phyloP scores from a whole-genome alignment of 2,888 invertebrate genomes.

The Scelioninae gen. 2 region DNA sequence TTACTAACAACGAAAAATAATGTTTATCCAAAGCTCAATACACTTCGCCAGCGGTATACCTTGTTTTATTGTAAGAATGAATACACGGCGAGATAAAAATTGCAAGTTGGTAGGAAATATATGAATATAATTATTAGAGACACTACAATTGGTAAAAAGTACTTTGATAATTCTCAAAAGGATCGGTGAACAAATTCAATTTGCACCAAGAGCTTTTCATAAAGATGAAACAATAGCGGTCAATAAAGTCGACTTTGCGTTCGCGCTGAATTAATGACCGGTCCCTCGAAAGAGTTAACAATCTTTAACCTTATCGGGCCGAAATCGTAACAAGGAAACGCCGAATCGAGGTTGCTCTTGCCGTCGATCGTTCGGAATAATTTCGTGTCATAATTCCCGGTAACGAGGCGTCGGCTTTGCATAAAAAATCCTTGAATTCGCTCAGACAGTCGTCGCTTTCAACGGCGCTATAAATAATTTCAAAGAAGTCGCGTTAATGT shows the following conservation, averaged over 20 bases:
- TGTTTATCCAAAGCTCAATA: too few relatives aligned
- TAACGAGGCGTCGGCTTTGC: slow-evolving; percentile 37
- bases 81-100: too few relatives aligned
- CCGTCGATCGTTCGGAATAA: slow-evolving; percentile 28
- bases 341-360: slow-evolving; percentile 44
- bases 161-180: too few relatives aligned
- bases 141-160: too few relatives aligned
- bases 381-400: slow-evolving; percentile 45
- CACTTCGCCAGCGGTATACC: too few relatives aligned
- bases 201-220: too few relatives aligned
- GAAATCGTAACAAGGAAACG: slow-evolving; percentile 33
- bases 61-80: too few relatives aligned
- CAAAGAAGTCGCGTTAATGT: slow-evolving; percentile 26
- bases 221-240: too few relatives aligned
- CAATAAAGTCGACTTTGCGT: slow-evolving; percentile 25
- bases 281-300: slow-evolving; percentile 51
- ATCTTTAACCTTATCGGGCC: slow-evolving; percentile 40
- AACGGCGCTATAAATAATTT: slow-evolving; percentile 41
- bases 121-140: too few relatives aligned
- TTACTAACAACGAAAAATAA: too few relatives aligned
- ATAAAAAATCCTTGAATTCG: slow-evolving; percentile 40
- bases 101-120: too few relatives aligned
- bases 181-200: too few relatives aligned
- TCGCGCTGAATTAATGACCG: slow-evolving; percentile 37
- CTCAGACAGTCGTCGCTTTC: slow-evolving; percentile 15